A percentile compares a stretch with the other conserved stretches of the same genome.
Conservation (phyloP, 2,113 vertebrate genomes). For the Mustela lutreola region DNA sequence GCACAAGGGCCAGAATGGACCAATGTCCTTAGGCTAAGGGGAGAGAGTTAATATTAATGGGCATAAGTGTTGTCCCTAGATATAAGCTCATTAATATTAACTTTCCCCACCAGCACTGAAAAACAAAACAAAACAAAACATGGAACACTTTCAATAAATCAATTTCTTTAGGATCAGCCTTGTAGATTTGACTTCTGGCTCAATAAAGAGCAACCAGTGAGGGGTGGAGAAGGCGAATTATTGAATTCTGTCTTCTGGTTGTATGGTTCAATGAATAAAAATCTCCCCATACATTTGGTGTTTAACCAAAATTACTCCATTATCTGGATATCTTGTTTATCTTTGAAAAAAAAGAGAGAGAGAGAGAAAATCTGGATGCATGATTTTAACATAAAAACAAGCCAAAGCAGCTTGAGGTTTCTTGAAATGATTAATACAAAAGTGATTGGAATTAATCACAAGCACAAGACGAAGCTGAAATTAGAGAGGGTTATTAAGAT, state of each 20-base stretch:
- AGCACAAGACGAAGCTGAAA: constrained; percentile 68
- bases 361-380: constrained; percentile 40
- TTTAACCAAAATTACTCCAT: background rate
- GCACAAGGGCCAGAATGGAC: background rate
- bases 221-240: background rate
- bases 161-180: background rate
- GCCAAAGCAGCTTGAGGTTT: constrained; percentile 40
- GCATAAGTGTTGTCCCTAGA: background rate
- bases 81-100: constrained; percentile 30
- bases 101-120: background rate
- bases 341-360: background rate
- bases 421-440: constrained; percentile 68
- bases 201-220: background rate
- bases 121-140: background rate
- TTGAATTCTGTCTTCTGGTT: background rate
- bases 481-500: constrained; percentile 57
- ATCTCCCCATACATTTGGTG: background rate
- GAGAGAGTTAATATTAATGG: constrained; percentile 18
- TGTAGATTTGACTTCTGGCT: background rate
- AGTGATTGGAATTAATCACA: constrained; percentile 69
- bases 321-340: background rate
- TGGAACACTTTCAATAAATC: background rate
- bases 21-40: background rate
- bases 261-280: background rate
- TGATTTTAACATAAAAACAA: constrained; percentile 61